A percentile compares a stretch with the other conserved stretches of the same genome.
Evolutionary conservation across 2,113 vertebrate genomes (phyloP).

Genomic region (Labrus mixtus): DNA sequence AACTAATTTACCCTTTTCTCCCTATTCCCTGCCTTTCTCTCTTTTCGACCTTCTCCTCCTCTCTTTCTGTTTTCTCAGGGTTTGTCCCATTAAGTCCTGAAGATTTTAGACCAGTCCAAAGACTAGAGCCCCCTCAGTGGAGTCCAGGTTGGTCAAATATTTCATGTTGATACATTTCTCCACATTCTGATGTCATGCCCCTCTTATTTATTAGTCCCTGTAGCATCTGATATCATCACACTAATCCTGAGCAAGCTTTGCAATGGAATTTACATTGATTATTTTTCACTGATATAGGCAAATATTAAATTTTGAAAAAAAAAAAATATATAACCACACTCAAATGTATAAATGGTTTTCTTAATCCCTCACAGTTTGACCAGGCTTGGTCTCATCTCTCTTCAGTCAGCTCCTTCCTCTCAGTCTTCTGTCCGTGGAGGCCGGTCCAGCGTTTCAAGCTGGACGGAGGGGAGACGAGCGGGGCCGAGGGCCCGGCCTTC

Average conservation of each 20-base stretch:
- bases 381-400: slow-evolving; percentile 15
- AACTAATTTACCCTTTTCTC: neutral
- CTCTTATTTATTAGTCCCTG: too few relatives aligned
- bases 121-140: neutral
- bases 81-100: slow-evolving; percentile 1
- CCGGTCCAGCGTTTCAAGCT: slow-evolving; percentile 76
- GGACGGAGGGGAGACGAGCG: slow-evolving; percentile 79
- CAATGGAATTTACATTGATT: too few relatives aligned
- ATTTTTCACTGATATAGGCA: too few relatives aligned
- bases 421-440: slow-evolving; percentile 4
- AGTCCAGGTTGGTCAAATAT: slow-evolving; percentile 46
- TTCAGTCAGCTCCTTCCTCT: neutral
- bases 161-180: neutral
- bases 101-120: neutral
- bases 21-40: neutral
- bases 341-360: neutral
- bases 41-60: neutral
- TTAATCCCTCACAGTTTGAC: neutral
- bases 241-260: too few relatives aligned
- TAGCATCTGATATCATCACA: too few relatives aligned
- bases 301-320: too few relatives aligned
- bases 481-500: slow-evolving; percentile 77
- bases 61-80: slow-evolving; percentile 19
- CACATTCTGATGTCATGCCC: too few relatives aligned
- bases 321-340: too few relatives aligned